Percentiles rank a stretch among this genome's conserved stretches.
phyloP scores from a whole-genome alignment of 2,113 vertebrate species.

The Pipa parva region DNA sequence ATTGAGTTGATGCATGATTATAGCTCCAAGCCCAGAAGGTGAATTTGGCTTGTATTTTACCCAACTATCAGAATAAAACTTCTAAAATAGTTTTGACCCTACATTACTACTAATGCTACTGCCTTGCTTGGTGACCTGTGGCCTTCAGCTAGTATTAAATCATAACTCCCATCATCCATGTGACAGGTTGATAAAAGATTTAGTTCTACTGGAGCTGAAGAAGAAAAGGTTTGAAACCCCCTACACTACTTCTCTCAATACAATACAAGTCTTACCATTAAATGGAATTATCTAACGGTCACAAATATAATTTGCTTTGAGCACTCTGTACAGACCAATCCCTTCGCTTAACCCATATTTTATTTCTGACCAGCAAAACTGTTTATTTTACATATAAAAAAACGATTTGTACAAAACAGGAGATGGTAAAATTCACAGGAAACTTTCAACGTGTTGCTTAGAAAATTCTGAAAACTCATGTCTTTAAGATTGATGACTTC shows the following conservation, averaged over 20 bases:
- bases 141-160: constrained; percentile 14
- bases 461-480: not conserved
- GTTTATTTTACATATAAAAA: not conserved
- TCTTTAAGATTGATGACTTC: constrained; percentile 32
- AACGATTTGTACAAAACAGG: constrained; percentile 22
- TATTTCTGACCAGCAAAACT: not conserved
- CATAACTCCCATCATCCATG: not conserved
- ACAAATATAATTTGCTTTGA: constrained; percentile 19
- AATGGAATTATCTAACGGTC: constrained; percentile 6
- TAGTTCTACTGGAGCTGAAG: not conserved
- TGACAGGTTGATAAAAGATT: not conserved
- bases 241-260: not conserved
- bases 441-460: constrained; percentile 7
- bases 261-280: not conserved
- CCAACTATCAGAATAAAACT: no score
- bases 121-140: constrained; percentile 47
- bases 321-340: constrained; percentile 16
- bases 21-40: no score
- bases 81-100: constrained; percentile 44
- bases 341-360: constrained; percentile 14
- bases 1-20: no score
- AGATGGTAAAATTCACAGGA: not conserved
- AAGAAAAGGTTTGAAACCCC: no score
- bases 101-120: constrained; percentile 49
- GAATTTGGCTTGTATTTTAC: no score